Base-by-base conservation (phyloP, 2,888 invertebrate genomes). In the Exocentrus adspersus region DNA sequence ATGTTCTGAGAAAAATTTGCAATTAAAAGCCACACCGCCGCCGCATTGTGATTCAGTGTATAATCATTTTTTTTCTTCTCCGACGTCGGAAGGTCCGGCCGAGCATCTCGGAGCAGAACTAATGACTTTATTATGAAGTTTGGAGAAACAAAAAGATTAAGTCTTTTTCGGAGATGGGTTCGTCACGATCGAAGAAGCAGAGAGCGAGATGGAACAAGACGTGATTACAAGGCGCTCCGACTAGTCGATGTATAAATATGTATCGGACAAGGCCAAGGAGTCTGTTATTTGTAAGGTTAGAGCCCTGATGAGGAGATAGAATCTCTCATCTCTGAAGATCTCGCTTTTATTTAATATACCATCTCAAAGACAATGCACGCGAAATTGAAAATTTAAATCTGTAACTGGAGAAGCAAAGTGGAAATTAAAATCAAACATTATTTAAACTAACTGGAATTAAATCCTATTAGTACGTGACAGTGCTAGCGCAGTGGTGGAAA, bases 81-180 rank as follows among this genome's bases (percentile, higher is more conserved):
- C 54, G 28, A 10, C 21, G 20, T 54, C 43, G 9, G 43, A 53
- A 42, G 16, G 32, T 42, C 54, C 19, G 2, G 10, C 37, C 14
- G 37, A 37, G 54, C 24, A 28, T 14, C 37, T 37, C 30, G 21
- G 41, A 50, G 70, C 70, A 56, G 65, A 65, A 69, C 71, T 72
- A 72, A 72, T 71, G 72, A 71, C 72, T 72, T 72, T 72, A 72
- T 72, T 72, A 72, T 71, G 68, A 70, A 71, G 66, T 71, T 57
- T 57, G 28, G 56, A 19, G 56, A 57, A 57, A 57, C 56, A 57
- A 57, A 67, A 68, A 65, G 68, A 71, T 67, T 68, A 72, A 72
- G 71, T 71, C 70, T 62, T 68, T 70, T 45, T 64, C 66, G 53
- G 53, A 63, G 69, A 66, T 67, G 67, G 65, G 60, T 62, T 62